Conservation (phyloP, 2,113 vertebrate genomes). For the Nyctibius bracteatus region DNA sequence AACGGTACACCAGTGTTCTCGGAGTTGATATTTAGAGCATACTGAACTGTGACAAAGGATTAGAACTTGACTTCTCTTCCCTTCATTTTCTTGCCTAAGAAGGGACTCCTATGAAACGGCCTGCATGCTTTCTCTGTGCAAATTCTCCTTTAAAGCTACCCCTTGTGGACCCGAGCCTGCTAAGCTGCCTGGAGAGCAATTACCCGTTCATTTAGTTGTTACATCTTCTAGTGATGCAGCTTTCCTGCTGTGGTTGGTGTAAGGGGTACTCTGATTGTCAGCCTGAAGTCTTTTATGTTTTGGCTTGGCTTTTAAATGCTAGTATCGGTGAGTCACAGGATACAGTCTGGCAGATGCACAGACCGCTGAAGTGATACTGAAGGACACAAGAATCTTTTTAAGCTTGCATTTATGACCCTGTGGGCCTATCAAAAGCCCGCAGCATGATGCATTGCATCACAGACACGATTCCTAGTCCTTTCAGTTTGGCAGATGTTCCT, state of each 20-base stretch:
- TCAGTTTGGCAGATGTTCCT: background rate
- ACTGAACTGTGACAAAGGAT: background rate
- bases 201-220: background rate
- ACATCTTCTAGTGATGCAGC: background rate
- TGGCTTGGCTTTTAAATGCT: background rate
- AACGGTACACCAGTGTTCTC: background rate
- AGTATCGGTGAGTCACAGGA: background rate
- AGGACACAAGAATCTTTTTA: background rate
- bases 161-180: background rate
- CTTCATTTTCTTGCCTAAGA: background rate
- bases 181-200: background rate
- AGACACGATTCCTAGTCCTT: background rate
- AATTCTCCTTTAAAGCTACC: background rate
- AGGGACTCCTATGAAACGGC: background rate
- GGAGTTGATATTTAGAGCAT: background rate
- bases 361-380: background rate
- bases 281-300: background rate
- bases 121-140: background rate
- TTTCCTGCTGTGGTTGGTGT: background rate
- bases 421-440: background rate
- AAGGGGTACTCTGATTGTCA: background rate
- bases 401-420: background rate
- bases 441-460: accelerated
- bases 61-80: background rate
- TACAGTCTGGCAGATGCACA: background rate